Base-by-base conservation (phyloP, 2,113 vertebrate species). In the Austrofundulus limnaeus region DNA sequence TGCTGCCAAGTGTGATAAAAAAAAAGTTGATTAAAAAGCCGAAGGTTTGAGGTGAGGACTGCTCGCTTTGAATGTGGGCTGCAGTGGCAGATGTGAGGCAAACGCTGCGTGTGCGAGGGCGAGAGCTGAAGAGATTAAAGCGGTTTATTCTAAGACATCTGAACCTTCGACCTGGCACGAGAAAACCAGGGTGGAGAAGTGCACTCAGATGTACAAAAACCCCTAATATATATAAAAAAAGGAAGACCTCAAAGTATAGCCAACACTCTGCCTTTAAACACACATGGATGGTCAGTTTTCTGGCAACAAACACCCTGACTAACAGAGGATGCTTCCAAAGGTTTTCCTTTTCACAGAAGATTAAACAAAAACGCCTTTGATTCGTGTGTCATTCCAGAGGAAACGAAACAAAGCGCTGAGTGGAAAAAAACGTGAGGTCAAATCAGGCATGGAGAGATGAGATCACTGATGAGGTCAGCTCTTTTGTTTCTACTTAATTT, bases 141-240 rank as follows among this genome's bases (percentile, higher is more conserved):
- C 37, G 50, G 78, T 82, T 88, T 87, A 87, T 90, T 91, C 86
- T 87, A 66, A 87, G 88, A 85, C 85, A 70, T 82, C 77, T 58
- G 50, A 87, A 80, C 70, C 72, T 85, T 79, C 8, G 9, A 64
- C 77, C 55, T 78, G 81, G 76, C 61, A 75, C 45, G 73, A 55
- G 45, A 82, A 76, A 72, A 15, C 1, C 20, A 73, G 83, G 83
- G 80, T 41, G 57, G 85, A 72, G 77, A 69, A 65, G 59, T 42
- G 46, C 48, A 70, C 50, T 64, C 48, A 68, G 77, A 75, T 72
- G 68, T 74, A 75, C 71, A 80, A 80, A 34, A 34, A 5, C 31
- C 83, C 52, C 60, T 28, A 28, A 28, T 28, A 28, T 28, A 4
- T 28, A 4, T 28, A 75, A 76, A 81, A 75, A 56, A 77, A 67